Percentiles rank a stretch among this genome's conserved stretches.
These are phyloP conservation scores for Rhynchophorus ferrugineus DNA, from an alignment of 1,140 invertebrate species.

Conservation along the genomic window DNA sequence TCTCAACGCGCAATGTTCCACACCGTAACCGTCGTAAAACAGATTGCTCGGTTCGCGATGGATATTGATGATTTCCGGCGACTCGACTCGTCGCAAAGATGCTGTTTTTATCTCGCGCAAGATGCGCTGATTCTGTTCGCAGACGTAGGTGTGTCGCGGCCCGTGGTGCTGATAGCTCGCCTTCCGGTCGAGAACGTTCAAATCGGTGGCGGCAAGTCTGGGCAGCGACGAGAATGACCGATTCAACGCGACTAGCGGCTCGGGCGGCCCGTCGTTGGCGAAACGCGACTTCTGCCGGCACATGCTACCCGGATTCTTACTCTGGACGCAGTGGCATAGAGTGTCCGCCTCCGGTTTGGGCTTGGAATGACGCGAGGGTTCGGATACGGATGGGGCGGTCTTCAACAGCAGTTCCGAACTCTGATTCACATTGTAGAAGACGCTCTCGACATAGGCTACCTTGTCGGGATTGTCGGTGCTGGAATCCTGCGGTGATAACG, in stretches of 20 bases:
- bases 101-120: constrained; percentile 25
- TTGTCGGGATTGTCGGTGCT: constrained; percentile 25
- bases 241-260: constrained; percentile 30
- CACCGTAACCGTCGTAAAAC: constrained; percentile 33
- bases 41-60: constrained; percentile 30
- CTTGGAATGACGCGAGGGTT: constrained; percentile 19
- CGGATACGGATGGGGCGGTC: constrained; percentile 8
- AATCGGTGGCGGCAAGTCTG: constrained; percentile 28
- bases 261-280: constrained; percentile 17
- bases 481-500: constrained; percentile 21
- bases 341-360: constrained; percentile 29
- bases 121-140: constrained; percentile 31
- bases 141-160: constrained; percentile 28
- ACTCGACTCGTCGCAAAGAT: constrained; percentile 32
- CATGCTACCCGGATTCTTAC: constrained; percentile 16
- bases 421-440: constrained; percentile 28
- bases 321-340: constrained; percentile 32
- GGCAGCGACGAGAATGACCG: constrained; percentile 32
- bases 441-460: constrained; percentile 19
- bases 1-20: constrained; percentile 25
- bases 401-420: constrained; percentile 33
- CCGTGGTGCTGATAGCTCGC: constrained; percentile 14
- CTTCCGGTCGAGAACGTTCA: constrained; percentile 33
- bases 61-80: constrained; percentile 38
- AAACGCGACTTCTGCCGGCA: constrained; percentile 26